phyloP scores from a whole-genome alignment of 1,140 invertebrate species.

The Marisa cornuarietis region DNA sequence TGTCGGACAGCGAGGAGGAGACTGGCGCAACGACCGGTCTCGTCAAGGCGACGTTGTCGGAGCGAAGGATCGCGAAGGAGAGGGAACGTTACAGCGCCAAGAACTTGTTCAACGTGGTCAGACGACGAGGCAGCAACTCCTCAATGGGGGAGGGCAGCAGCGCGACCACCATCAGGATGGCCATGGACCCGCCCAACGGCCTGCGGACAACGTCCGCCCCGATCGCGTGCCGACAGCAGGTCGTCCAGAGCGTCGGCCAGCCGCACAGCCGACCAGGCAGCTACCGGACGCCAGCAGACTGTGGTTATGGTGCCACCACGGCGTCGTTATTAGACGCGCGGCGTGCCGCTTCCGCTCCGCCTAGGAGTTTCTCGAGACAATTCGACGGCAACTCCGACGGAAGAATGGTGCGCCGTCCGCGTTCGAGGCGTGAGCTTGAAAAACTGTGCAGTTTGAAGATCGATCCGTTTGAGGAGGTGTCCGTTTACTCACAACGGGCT shows the following conservation, averaged over 20 bases:
- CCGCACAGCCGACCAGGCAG: too few species aligned
- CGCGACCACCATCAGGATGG: neutral
- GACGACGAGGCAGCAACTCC: neutral
- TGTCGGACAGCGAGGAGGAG: too few species aligned
- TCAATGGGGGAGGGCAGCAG: neutral
- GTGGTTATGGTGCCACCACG: too few species aligned
- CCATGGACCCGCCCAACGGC: neutral
- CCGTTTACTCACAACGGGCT: neutral
- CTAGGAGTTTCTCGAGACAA: too few species aligned
- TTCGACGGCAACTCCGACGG: neutral
- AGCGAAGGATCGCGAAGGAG: constrained; percentile 16
- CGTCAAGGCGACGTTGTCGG: constrained; percentile 5
- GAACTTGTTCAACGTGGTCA: constrained; percentile 15
- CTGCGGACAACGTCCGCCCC: neutral
- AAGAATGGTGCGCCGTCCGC: neutral
- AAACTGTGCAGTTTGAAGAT: constrained; percentile 8
- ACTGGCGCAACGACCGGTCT: too few species aligned
- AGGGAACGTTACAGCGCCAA: constrained; percentile 17
- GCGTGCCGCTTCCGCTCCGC: too few species aligned
- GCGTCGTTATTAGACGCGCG: too few species aligned
- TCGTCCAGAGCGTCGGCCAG: too few species aligned
- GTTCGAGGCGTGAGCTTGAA: constrained; percentile 15
- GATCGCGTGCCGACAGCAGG: too few species aligned
- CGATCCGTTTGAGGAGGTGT: constrained; percentile 11
- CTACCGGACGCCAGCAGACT: too few species aligned